Percentiles rank a stretch among this genome's conserved stretches.
Evolutionary conservation across 2,797 vertebrate genomes (phyloP).

Genomic region (Liasis olivaceus): DNA sequence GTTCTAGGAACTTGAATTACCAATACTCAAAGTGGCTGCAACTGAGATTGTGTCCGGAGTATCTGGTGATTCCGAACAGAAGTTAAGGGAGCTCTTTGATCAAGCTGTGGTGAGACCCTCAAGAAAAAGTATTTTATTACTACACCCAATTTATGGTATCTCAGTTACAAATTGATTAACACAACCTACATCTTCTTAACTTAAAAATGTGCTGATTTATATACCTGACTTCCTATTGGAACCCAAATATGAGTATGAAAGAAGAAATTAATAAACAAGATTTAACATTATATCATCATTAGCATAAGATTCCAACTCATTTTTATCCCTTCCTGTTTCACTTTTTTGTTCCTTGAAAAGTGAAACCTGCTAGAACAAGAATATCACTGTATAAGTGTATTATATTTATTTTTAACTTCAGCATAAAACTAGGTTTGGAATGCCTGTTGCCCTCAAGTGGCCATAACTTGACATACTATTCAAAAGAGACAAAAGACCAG

Average conservation of each 20-base stretch:
- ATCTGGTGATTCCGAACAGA: conserved; percentile 96
- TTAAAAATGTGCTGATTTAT: not conserved
- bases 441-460: not conserved
- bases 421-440: not conserved
- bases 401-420: not conserved
- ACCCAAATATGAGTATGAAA: not conserved
- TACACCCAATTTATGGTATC: not conserved
- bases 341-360: not conserved
- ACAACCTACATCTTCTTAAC: not conserved
- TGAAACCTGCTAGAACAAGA: not conserved
- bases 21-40: conserved; percentile 91
- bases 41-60: conserved; percentile 95
- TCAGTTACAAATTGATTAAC: not conserved
- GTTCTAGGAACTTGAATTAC: conserved; percentile 87
- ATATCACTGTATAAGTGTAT: not conserved
- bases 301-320: not conserved
- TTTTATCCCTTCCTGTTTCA: not conserved
- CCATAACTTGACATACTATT: not conserved
- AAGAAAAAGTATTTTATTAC: not conserved
- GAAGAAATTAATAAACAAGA: not conserved
- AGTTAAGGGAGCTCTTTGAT: conserved; percentile 90
- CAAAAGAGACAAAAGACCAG: no score
- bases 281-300: not conserved
- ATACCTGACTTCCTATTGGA: not conserved
- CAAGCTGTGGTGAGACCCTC: conserved; percentile 84